Base-by-base conservation (phyloP, 2,888 invertebrate species). In the Phorcus lineatus region DNA sequence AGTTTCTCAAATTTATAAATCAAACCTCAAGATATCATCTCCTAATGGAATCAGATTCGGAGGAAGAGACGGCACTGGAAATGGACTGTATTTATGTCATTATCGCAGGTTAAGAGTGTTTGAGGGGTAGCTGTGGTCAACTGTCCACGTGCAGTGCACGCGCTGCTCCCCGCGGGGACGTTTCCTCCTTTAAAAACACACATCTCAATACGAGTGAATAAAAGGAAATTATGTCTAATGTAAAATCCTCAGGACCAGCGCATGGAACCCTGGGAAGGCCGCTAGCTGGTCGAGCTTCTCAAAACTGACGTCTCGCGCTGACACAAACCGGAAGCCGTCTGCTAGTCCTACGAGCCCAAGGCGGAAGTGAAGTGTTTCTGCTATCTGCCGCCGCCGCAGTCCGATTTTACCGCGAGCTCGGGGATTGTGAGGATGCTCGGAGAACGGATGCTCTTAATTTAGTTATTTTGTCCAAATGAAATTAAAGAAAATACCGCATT, bases 321-420 rank as follows among this genome's bases (percentile, higher is more conserved):
- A 82, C 82, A 82, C 75, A 74, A 53, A 80, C 82, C 80, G 82
- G 82, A 82, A 82, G 57, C 77, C 78, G 78, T 80, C 78, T 77
- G 76, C 76, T 80, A 74, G 74, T 67, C 70, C 80, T 66, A 77
- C 75, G 66, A 80, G 80, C 66, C 66, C 28, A 78, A 78, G 66
- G 80, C 80, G 82, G 82, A 82, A 80, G 82, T 82, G 70, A 78
- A 77, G 74, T 82, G 80, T 82, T 82, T 82, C 80, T 82, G 74
- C 80, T 80, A 80, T 81, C 81, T 81, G 75, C 75, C 52, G 74
- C 54, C 40, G 54, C 57, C 74, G 74, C 24, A 74, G 40, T 52
- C 36, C 55, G 74, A 74, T 52, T 55, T 52, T 77, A 54, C 31
- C 70, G 40, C 31, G 52, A 31, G 62, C 66, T 52, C 54, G 36